A percentile compares a stretch with the other conserved stretches of the same genome.
These are phyloP conservation scores for Cyrtorhinus lividipennis DNA, from an alignment of 1,140 invertebrate species.

Conservation along the genomic window DNA sequence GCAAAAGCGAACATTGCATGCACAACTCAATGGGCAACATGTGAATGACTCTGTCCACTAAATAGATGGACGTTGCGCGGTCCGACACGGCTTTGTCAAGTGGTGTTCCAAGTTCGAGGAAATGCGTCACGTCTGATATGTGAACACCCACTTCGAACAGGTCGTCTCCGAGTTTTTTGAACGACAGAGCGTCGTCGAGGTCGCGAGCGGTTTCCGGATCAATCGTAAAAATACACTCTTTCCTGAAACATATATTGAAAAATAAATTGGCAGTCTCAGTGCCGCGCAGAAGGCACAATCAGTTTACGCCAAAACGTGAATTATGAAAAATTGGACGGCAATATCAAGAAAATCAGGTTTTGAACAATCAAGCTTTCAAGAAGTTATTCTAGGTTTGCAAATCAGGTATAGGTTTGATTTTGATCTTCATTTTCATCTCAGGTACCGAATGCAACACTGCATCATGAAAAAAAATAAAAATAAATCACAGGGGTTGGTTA, in stretches of 20 bases:
- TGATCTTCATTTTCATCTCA: too few species aligned
- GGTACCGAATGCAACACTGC: too few species aligned
- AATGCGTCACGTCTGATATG: constrained; percentile 82
- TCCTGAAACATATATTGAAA: constrained; percentile 31
- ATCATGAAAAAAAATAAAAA: too few species aligned
- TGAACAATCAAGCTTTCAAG: too few species aligned
- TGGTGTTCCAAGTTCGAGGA: constrained; percentile 49
- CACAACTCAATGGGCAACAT: constrained; percentile 81
- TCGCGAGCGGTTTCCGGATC: constrained; percentile 84
- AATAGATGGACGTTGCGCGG: constrained; percentile 72
- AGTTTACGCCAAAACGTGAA: too few species aligned
- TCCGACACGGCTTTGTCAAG: constrained; percentile 57
- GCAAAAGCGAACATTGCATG: constrained; percentile 69
- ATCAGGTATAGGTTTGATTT: too few species aligned
- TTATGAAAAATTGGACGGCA: too few species aligned
- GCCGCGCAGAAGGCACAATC: too few species aligned
- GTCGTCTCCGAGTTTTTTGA: constrained; percentile 49
- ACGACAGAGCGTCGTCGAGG: constrained; percentile 86
- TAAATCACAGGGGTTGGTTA: too few species aligned
- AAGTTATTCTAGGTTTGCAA: too few species aligned
- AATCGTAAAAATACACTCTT: constrained; percentile 77
- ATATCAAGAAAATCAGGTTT: too few species aligned
- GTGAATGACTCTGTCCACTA: constrained; percentile 63
- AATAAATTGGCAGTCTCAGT: too few species aligned
- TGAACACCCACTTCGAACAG: constrained; percentile 78